These are phyloP conservation scores for Lophura nycthemera DNA, from an alignment of 2,113 vertebrate species.

Conservation along the genomic window DNA sequence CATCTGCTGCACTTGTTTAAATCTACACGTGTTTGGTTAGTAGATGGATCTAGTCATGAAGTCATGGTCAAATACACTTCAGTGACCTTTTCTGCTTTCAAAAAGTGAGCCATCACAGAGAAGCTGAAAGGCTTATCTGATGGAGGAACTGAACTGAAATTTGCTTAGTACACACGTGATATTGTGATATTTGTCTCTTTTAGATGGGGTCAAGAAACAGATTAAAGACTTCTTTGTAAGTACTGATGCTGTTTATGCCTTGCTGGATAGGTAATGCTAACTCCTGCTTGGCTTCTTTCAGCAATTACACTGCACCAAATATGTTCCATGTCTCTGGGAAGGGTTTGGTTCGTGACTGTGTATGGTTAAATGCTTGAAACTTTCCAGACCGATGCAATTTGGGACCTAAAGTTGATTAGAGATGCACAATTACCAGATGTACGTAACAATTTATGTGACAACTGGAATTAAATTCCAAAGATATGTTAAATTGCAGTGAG, in stretches of 20 bases:
- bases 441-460: slow-evolving; percentile 11
- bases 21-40: background rate
- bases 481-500: slow-evolving; percentile 2
- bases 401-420: slow-evolving; percentile 56
- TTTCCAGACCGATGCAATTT: slow-evolving; percentile 39
- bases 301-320: rapidly evolving
- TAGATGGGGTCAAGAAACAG: background rate
- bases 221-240: background rate
- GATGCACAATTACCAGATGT: slow-evolving; percentile 33
- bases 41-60: rapidly evolving
- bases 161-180: background rate
- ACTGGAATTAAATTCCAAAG: slow-evolving; percentile 40
- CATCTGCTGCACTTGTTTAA: no score
- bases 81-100: rapidly evolving
- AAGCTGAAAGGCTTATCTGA: background rate
- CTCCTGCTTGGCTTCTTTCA: background rate
- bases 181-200: background rate
- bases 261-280: background rate
- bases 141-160: background rate
- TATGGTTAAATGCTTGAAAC: background rate
- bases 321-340: background rate
- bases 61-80: rapidly evolving
- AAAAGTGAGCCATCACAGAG: rapidly evolving
- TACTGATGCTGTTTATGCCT: background rate
- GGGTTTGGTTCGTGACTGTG: background rate